Evolutionary conservation across 2,888 invertebrate species (phyloP).

Genomic region (Platycheirus rosarum): DNA sequence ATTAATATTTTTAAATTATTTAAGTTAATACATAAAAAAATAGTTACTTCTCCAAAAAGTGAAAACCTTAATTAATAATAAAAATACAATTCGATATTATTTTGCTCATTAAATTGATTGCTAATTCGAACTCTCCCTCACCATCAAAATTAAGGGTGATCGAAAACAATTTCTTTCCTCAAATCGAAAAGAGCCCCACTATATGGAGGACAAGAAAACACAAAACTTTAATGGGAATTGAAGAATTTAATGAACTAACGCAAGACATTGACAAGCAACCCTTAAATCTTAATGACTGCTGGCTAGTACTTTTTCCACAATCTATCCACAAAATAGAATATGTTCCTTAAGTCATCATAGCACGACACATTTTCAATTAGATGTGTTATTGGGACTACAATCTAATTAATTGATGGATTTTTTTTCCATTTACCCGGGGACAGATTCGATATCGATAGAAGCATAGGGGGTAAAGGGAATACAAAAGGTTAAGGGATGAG

Average conservation of each 20-base stretch:
- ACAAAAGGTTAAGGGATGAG: neutral
- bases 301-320: neutral
- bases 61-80: no score
- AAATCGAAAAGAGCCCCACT: neutral
- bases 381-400: constrained; percentile 62
- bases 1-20: no score
- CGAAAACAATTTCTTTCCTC: constrained; percentile 25
- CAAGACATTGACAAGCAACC: constrained; percentile 52
- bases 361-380: constrained; percentile 67
- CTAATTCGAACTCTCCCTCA: constrained; percentile 29
- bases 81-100: no score
- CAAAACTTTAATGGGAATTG: constrained; percentile 53
- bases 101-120: no score
- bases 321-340: constrained; percentile 6
- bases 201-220: constrained; percentile 10
- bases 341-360: constrained; percentile 29
- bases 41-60: no score
- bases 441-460: constrained; percentile 47
- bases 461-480: no score
- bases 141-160: constrained; percentile 15
- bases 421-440: constrained; percentile 48
- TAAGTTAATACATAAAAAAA: no score
- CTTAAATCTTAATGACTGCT: constrained; percentile 60
- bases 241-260: constrained; percentile 51
- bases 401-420: constrained; percentile 73